Base-by-base conservation (phyloP, 2,113 vertebrate genomes). In the Cygnus buccinator region DNA sequence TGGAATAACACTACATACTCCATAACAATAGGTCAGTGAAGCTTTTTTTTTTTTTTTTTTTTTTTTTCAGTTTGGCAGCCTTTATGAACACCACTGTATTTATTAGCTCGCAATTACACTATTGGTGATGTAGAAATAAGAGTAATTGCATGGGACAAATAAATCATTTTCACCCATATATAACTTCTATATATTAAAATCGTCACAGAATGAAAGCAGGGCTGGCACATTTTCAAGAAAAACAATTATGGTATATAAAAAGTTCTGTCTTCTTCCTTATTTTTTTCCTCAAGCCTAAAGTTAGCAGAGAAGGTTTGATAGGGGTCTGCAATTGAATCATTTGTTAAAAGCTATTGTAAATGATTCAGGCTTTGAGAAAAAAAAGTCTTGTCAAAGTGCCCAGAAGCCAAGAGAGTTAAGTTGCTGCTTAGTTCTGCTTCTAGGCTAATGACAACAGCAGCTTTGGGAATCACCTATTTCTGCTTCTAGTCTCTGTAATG, bases 351-450 rank as follows among this genome's bases (percentile, higher is more conserved):
- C 46, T 68, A 7, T 61, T 44, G 33, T 91, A 76, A 73, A 68
- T 74, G 0, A 41, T 76, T 94, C 37, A 16, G 2, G 15, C 58
- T 90, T 91, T 71, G 66, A 81, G 37, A 63, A 93, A 61, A 22
- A 81, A 87, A 76, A 15, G 18, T 52, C 17, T 74, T 79, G 54
- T 66, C 37, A 89, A 77, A 90, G 59, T 94, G 72, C 63, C 89
- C 35, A 2, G 18, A 82, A 87, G 31, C 11, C 74, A 91, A 66
- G 33, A 44, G 41, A 93, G 13, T 89, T 91, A 90, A 94, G 39
- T 21, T 48, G 71, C 73, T 80, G 20, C 62, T 91, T 84, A 93
- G 62, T 85, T 94, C 67, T 94, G 44, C 72, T 90, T 67, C 57
- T 59, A 85, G 63, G 58, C 61, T 48, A 65, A 78, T 79, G 48